These are phyloP conservation scores for Zoanthus sociatus DNA, from an alignment of 92 coral and sea anemone genomes.

Conservation along the genomic window DNA sequence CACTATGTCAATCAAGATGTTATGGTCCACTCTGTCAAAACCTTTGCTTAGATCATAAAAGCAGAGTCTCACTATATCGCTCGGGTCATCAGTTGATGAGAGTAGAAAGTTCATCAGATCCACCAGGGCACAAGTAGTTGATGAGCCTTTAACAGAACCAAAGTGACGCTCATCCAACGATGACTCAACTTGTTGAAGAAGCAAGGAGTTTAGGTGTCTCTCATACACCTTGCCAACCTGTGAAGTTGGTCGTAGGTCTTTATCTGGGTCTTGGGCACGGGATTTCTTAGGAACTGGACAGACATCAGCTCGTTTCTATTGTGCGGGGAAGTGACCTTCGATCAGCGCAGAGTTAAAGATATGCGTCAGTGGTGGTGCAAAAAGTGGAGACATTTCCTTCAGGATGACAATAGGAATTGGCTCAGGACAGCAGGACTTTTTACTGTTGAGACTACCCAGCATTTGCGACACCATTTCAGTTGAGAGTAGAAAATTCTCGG, in stretches of 20 bases:
- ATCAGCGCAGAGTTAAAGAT: constrained; percentile 49
- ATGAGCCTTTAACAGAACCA: constrained; percentile 40
- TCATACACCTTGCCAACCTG: constrained; percentile 50
- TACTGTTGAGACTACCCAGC: constrained; percentile 34
- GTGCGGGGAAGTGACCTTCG: constrained; percentile 41
- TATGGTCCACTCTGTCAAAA: constrained; percentile 56
- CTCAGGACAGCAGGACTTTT: constrained; percentile 40
- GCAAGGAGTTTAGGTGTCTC: constrained; percentile 46
- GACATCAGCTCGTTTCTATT: constrained; percentile 41
- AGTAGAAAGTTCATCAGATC: constrained; percentile 53
- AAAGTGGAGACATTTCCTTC: constrained; percentile 47
- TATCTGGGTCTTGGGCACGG: constrained; percentile 33
- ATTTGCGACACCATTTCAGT: constrained; percentile 30
- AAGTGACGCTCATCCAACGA: constrained; percentile 39
- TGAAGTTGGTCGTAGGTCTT: constrained; percentile 47
- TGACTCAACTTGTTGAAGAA: constrained; percentile 29
- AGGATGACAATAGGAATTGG: constrained; percentile 49
- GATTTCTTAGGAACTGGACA: constrained; percentile 37
- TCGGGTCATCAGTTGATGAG: constrained; percentile 60
- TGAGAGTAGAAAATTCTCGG: constrained; percentile 20
- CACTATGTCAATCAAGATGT: constrained; percentile 51
- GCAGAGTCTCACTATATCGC: constrained; percentile 52
- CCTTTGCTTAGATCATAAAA: constrained; percentile 57
- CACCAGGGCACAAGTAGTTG: constrained; percentile 54
- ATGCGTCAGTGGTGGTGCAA: constrained; percentile 47